Base-by-base conservation (phyloP, 2,888 invertebrate genomes). In the Noctuana brunneofusca region DNA sequence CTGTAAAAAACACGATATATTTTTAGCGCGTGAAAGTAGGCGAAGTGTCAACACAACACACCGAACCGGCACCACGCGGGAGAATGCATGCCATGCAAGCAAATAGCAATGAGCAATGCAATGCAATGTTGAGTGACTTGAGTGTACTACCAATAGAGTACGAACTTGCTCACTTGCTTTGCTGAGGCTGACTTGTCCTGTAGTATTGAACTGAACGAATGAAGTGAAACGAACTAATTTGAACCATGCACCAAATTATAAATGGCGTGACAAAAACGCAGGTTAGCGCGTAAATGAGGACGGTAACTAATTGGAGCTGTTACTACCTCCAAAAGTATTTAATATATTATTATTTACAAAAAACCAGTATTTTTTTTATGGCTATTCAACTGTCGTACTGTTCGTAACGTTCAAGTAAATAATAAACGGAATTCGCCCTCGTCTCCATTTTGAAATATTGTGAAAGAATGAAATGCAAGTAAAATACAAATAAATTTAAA, bases 21-120 rank as follows among this genome's bases (percentile, higher is more conserved):
- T 41, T 41, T 41, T 41, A 41, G 41, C 41, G 41, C 41, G 41
- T 3, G 41, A 41, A 41, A 41, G 41, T 41, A 41, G 41, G 41
- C 41, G 16, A 41, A 41, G 24, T 32, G 12, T 12, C 32, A 32
- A 32, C 30, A 6, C 41, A 14, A 16, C 16, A 16, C 41, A 1
- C 8, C 41, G 0, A 16, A 41, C 41, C 5, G 8, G 16, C 41
- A 12, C 5, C 41, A 9, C 41, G 41, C 41, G 41, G 16, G 41
- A 16, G 41, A 41, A 41, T 41, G 41, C 41, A 41, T 1, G 1
- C 14, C n/a, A n/a, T n/a, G n/a, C n/a, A n/a, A n/a, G n/a, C n/a
- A n/a, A n/a, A n/a, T n/a, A n/a, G n/a, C n/a, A n/a, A n/a, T n/a
- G n/a, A n/a, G n/a, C n/a, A n/a, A n/a, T n/a, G n/a, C n/a, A n/a